Evolutionary conservation across 2,888 invertebrate genomes (phyloP).

Genomic region (Oscheius onirici): DNA sequence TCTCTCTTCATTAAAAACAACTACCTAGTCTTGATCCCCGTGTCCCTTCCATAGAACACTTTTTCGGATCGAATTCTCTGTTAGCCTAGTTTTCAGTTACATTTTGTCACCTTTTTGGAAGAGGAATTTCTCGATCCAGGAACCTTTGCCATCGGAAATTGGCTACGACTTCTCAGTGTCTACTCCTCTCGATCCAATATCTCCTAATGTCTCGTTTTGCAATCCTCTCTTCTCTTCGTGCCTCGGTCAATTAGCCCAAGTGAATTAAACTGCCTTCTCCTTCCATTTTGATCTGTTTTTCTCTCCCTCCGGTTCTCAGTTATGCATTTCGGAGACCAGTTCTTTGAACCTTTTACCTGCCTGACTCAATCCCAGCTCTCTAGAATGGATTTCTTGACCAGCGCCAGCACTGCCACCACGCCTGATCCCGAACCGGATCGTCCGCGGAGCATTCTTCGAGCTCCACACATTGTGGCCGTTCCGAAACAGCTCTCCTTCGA

Average conservation of each 20-base stretch:
- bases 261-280: conserved; percentile 1
- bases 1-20: neutral
- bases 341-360: neutral
- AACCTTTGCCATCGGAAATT: too few relatives aligned
- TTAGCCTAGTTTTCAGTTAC: neutral
- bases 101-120: neutral
- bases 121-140: too few relatives aligned
- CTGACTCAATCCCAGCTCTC: neutral
- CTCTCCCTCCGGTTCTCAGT: neutral
- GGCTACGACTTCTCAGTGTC: too few relatives aligned
- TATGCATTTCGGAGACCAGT: neutral
- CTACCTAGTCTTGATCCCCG: neutral
- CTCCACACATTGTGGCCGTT: conserved; percentile 37
- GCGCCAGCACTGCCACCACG: conserved; percentile 30
- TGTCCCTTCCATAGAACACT: neutral
- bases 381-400: conserved; percentile 33
- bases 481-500: conserved; percentile 55
- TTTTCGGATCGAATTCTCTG: neutral
- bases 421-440: conserved; percentile 34
- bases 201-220: too few relatives aligned
- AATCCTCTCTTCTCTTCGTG: neutral
- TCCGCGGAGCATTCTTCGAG: conserved; percentile 37
- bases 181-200: too few relatives aligned
- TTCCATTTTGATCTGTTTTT: neutral
- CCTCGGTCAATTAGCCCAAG: neutral